Evolutionary conservation across 2,888 invertebrate species (phyloP).

Genomic region (Tuberolachnus salignus): DNA sequence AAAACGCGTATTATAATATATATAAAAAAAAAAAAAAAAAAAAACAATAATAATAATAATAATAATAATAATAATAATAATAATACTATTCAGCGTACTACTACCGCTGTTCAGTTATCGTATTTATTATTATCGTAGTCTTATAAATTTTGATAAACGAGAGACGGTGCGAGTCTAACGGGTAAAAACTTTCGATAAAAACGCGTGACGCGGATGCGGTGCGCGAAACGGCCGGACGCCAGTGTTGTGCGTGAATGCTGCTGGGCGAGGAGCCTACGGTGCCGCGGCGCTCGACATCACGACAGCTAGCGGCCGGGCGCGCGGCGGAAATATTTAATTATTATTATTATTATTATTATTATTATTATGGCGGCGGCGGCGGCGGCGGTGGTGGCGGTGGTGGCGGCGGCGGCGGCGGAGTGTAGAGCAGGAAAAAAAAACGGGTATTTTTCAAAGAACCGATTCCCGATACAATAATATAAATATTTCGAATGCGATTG

Average conservation of each 20-base stretch:
- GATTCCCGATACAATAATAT: not conserved
- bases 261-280: not conserved
- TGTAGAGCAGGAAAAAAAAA: not conserved
- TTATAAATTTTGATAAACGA: slow-evolving; percentile 33
- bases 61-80: slow-evolving; percentile 24
- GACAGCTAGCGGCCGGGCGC: not conserved
- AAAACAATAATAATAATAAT: slow-evolving; percentile 25
- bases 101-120: slow-evolving; percentile 20
- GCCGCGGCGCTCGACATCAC: not conserved
- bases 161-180: slow-evolving; percentile 18
- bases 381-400: not conserved
- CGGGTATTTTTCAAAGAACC: not conserved
- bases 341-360: no score
- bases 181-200: slow-evolving; percentile 55
- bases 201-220: slow-evolving; percentile 33
- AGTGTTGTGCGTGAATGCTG: slow-evolving; percentile 12
- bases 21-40: slow-evolving; percentile 11
- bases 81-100: not conserved
- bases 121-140: slow-evolving; percentile 47
- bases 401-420: not conserved
- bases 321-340: not conserved
- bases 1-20: slow-evolving; percentile 51
- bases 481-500: no score
- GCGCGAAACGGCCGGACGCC: slow-evolving; percentile 22
- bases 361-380: no score